A percentile compares a stretch with the other conserved stretches of the same genome.
phyloP scores from a whole-genome alignment of 1,140 invertebrate species.

The Sitobion miscanthi region DNA sequence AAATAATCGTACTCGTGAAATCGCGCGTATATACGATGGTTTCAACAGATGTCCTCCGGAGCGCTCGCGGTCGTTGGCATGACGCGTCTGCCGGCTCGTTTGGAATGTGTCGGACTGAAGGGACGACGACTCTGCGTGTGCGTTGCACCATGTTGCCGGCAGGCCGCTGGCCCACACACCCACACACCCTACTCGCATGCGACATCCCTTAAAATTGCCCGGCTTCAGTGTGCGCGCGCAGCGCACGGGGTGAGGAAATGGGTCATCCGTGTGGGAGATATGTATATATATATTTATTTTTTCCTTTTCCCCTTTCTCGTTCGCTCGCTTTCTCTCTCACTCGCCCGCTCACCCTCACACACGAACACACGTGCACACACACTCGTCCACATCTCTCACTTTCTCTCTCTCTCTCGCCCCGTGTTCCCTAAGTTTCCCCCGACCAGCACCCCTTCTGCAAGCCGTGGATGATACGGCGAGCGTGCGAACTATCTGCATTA shows the following conservation, averaged over 20 bases:
- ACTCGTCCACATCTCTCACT: background rate
- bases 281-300: conserved; percentile 25
- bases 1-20: background rate
- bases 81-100: conserved; percentile 37
- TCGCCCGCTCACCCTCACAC: background rate
- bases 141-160: conserved; percentile 44
- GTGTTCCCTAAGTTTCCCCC: background rate
- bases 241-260: conserved; percentile 50
- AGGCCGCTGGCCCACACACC: conserved; percentile 48
- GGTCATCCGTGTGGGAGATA: conserved; percentile 55
- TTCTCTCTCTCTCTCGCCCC: background rate
- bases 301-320: background rate
- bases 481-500: background rate
- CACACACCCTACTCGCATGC: conserved; percentile 49
- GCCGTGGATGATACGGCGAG: background rate
- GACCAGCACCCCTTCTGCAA: background rate
- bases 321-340: background rate
- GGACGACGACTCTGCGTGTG: conserved; percentile 27
- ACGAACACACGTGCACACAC: background rate
- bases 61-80: conserved; percentile 35
- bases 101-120: conserved; percentile 52
- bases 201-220: conserved; percentile 56
- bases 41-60: conserved; percentile 52
- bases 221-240: conserved; percentile 50
- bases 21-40: background rate